Evolutionary conservation across 2,888 invertebrate genomes (phyloP), one percentile per base, ranked within the genome.

Genomic region (Rhyacophila evoluta): DNA sequence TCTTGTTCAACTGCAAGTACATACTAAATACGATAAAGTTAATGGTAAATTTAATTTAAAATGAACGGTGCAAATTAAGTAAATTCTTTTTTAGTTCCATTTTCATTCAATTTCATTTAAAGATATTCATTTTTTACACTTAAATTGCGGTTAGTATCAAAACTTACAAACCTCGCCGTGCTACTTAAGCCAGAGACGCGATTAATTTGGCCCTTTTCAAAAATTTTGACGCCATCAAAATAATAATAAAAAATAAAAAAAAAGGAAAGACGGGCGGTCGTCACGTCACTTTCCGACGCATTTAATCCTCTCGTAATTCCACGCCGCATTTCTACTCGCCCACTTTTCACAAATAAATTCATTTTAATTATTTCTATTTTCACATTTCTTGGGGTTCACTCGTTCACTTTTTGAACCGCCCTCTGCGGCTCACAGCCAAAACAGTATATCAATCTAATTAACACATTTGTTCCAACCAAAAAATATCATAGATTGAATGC

Each of bases 191-290:
- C 55, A 19, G 10, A 55, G 55, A 19, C 55, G 25, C 55, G 19
- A 19, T 55, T 55, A 55, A 55, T 55, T 55, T 74, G 73, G 78
- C 78, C 78, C 78, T 78, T 78, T 74, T 78, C 78, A 78, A 78
- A 78, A 74, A 70, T 68, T 78, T 55, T 78, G 78, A 78, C 78
- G 74, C 55, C 55, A 78, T 78, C 78, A 70, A 78, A 78, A 68
- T 74, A 74, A 74, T 74, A 74, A 68, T 55, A 55, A 55, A 55
- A 55, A 55, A 25, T 55, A 33, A 4, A 4, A 33, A 33, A 33
- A 33, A 55, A 55, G 55, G 55, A 78, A 74, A 78, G 69, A 70
- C 74, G 70, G 74, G 69, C 69, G 68, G 68, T 74, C 78, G 74
- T 74, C 78, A 69, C 74, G 78, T 78, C 78, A 78, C 74, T 78